Conservation (phyloP, 2,888 invertebrate species). For the Podotricha telesiphe region DNA sequence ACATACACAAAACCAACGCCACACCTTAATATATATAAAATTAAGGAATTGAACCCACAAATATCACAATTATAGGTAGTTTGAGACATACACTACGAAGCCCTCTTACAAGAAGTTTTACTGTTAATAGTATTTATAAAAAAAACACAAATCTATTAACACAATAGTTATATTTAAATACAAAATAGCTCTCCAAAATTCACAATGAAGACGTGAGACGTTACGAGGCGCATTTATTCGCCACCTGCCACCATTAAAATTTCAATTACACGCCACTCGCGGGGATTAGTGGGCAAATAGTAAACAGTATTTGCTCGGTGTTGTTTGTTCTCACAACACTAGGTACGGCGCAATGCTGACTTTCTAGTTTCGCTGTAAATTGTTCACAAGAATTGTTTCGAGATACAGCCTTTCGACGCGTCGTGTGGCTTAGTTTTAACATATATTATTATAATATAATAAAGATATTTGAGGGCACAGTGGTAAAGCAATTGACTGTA, state of each 20-base stretch:
- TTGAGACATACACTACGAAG: no score
- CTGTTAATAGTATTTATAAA: no score
- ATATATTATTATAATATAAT: background rate
- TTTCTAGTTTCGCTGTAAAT: constrained; percentile 4
- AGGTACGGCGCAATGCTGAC: background rate
- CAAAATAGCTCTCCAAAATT: background rate
- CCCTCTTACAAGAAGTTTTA: no score
- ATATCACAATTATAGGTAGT: no score
- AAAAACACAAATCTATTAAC: no score
- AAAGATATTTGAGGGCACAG: background rate
- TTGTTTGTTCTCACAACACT: constrained; percentile 31
- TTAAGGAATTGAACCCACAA: no score
- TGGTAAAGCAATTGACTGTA: background rate
- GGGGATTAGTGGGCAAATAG: constrained; percentile 43
- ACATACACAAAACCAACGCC: no score
- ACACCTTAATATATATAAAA: no score
- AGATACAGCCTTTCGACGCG: background rate
- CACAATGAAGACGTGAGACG: background rate
- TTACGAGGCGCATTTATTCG: constrained; percentile 5
- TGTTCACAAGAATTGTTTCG: background rate
- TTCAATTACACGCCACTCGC: constrained; percentile 58
- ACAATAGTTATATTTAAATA: background rate
- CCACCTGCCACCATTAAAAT: constrained; percentile 68
- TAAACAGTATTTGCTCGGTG: constrained; percentile 35
- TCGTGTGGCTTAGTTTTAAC: background rate